Evolutionary conservation across 2,797 vertebrate species (phyloP).

Genomic region (Urophycis tenuis): DNA sequence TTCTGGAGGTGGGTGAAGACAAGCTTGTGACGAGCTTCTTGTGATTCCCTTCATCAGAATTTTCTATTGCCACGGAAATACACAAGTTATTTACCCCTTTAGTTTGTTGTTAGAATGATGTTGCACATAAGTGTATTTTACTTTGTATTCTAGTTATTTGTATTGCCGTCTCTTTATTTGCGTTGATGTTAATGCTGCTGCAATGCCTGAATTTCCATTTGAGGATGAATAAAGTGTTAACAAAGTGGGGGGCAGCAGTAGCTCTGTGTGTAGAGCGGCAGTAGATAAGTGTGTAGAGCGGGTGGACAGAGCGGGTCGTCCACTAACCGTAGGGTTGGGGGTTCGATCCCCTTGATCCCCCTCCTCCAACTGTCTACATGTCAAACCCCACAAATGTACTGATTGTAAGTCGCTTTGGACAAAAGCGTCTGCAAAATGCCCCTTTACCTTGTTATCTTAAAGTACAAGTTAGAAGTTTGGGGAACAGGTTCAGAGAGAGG

Average conservation of each 20-base stretch:
- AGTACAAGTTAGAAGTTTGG: neutral
- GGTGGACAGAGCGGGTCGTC: no score
- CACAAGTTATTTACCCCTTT: neutral
- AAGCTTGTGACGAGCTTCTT: neutral
- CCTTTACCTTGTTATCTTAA: no score
- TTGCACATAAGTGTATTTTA: neutral
- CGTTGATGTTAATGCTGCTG: neutral
- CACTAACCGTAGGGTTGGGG: no score
- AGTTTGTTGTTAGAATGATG: neutral
- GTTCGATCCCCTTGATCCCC: no score
- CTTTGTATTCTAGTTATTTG: neutral
- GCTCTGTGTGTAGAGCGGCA: no score
- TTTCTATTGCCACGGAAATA: neutral
- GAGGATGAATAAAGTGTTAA: neutral
- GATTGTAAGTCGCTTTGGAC: no score
- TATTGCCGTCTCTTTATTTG: neutral
- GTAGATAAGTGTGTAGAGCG: no score
- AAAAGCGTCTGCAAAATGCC: no score
- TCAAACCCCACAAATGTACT: no score
- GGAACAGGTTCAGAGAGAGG: neutral
- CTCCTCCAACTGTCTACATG: no score
- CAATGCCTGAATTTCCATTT: neutral
- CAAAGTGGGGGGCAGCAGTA: no score
- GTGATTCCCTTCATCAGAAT: neutral
- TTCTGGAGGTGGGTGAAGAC: conserved; percentile 64